Percentiles rank a stretch among this genome's conserved stretches.
These are phyloP conservation scores for Scomber japonicus DNA, from an alignment of 2,113 vertebrate genomes.

Conservation along the genomic window DNA sequence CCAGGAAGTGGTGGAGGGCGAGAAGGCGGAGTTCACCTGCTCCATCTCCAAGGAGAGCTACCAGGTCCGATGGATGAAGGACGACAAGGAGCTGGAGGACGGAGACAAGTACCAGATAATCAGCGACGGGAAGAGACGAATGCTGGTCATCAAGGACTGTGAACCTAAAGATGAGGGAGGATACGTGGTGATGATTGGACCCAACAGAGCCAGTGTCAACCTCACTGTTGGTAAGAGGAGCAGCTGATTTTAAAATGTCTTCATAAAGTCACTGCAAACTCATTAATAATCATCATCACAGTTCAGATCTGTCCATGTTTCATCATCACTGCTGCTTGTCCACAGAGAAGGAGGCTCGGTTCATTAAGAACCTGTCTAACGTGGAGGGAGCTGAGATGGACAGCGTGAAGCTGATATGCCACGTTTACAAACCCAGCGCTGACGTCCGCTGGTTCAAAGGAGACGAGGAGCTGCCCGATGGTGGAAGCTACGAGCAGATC, in stretches of 20 bases:
- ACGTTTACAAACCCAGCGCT: no score
- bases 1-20: constrained; percentile 83
- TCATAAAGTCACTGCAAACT: no score
- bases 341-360: no score
- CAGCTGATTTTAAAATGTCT: no score
- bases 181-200: constrained; percentile 89
- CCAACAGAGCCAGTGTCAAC: constrained; percentile 91
- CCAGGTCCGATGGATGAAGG: constrained; percentile 91
- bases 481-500: no score
- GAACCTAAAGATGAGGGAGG: constrained; percentile 89
- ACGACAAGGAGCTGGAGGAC: constrained; percentile 85
- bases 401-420: no score
- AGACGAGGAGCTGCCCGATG: no score
- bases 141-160: constrained; percentile 88
- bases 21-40: constrained; percentile 95
- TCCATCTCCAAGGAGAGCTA: constrained; percentile 94
- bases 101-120: constrained; percentile 92
- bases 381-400: no score
- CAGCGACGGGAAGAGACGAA: constrained; percentile 92
- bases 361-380: no score
- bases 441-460: no score
- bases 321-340: not conserved
- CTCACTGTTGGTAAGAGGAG: constrained; percentile 87
- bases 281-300: no score
- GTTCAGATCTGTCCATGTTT: no score